phyloP scores from a whole-genome alignment of 2,888 invertebrate species.

The Polydrusus cervinus region DNA sequence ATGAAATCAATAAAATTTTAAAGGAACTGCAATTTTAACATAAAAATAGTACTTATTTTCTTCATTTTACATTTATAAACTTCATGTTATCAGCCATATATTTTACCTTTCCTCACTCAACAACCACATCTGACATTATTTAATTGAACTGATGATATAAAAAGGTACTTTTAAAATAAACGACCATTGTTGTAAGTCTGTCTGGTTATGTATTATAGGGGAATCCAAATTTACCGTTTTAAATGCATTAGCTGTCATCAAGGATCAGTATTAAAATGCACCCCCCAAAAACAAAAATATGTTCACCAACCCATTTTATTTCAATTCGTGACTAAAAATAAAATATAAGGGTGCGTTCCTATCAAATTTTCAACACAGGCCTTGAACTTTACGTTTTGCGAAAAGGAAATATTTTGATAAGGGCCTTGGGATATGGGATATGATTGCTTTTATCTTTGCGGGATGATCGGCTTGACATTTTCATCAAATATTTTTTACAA shows the following conservation, averaged over 20 bases:
- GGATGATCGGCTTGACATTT: conserved; percentile 9
- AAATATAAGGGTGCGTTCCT: conserved; percentile 14
- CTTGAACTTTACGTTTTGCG: conserved; percentile 7
- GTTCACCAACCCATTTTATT: conserved; percentile 5
- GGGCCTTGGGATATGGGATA: background rate
- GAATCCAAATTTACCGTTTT: conserved; percentile 8
- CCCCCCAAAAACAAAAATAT: conserved; percentile 7
- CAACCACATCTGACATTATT: too few species aligned
- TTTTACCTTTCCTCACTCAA: too few species aligned
- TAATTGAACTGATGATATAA: background rate
- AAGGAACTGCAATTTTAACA: too few species aligned
- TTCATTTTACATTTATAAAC: too few species aligned
- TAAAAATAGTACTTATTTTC: too few species aligned
- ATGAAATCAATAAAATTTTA: too few species aligned
- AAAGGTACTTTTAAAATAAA: background rate
- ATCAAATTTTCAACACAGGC: conserved; percentile 3
- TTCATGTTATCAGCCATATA: too few species aligned
- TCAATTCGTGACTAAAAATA: conserved; percentile 23
- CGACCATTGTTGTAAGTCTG: background rate
- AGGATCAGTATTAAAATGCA: conserved; percentile 16
- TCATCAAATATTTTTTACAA: background rate
- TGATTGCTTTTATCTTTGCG: conserved; percentile 10
- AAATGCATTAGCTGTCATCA: conserved; percentile 23
- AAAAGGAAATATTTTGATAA: conserved; percentile 17
- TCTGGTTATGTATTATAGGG: background rate